Conservation (phyloP, 2,797 vertebrate genomes). For the Microhierax caerulescens region DNA sequence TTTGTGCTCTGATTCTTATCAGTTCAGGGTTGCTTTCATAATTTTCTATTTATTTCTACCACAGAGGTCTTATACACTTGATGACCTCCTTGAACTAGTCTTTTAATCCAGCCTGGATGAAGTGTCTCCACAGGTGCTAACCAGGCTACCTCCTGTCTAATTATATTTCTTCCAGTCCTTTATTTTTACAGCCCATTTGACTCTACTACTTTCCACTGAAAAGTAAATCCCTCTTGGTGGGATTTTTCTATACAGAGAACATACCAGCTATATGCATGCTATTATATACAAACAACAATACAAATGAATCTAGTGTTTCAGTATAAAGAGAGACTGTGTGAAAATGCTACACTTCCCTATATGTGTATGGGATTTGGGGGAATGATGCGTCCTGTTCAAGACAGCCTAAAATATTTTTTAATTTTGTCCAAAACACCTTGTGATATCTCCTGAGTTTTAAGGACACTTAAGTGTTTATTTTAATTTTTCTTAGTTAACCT, state of each 20-base stretch:
- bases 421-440: not conserved
- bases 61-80: not conserved
- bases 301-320: not conserved
- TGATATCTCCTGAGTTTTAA: not conserved
- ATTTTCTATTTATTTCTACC: not conserved
- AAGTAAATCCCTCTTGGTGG: not conserved
- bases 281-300: not conserved
- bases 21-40: not conserved
- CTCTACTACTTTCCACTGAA: not conserved
- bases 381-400: not conserved
- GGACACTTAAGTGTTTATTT: not conserved
- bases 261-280: not conserved
- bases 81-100: not conserved
- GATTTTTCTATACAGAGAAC: not conserved
- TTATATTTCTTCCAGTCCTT: rapidly evolving
- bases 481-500: not conserved
- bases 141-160: not conserved
- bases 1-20: not conserved
- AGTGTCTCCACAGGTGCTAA: not conserved
- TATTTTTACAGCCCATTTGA: not conserved
- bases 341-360: not conserved
- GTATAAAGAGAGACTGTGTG: not conserved
- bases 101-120: not conserved
- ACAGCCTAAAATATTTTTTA: not conserved
- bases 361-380: not conserved